Base-by-base conservation (phyloP, 1,140 invertebrate genomes). In the Scaptodrosophila lebanonensis region DNA sequence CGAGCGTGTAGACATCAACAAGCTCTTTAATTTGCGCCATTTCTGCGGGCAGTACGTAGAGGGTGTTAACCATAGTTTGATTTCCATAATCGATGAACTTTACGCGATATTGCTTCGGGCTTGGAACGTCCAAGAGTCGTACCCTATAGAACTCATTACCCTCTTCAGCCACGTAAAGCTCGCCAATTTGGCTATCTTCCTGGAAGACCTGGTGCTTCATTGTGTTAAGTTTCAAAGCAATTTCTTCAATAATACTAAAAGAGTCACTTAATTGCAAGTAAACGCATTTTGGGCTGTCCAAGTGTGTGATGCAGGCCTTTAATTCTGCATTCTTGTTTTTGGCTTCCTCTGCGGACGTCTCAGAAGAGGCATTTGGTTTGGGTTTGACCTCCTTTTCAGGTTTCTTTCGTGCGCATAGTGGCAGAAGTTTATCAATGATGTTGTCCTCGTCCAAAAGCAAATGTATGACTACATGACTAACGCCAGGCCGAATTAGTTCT, bases 71-170 rank as follows among this genome's bases (percentile, higher is more conserved):
- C 1, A 90, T 86, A 6, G 90, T 90, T 0, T 89, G 89, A 77
- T 93, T 93, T 13, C 93, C 93, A 71, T 92, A 94, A 87, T 94
- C 93, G 71, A 93, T 89, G 57, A 92, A 93, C 1, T 91, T 58
- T 0, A 93, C 91, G 82, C 91, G 90, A 29, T 82, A 86, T 3
- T 62, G 33, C 9, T 38, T 44, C 9, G 57, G 12, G 1, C 43
- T 35, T 32, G 84, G n/a, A 4, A 63, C 11, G 25, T 85, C 71
- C 27, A 82, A n/a, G 4, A 86, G 52, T 11, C 59, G 66, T n/a
- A 65, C 66, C 3, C 84, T 58, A 59, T 77, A 85, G 15, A 77
- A 72, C 1, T 77, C 64, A 0, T 39, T 16, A 35, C 85, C 75
- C 1, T 77, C 60, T 1, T 71, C 56, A 1, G 64, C 73, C 2